Conservation (phyloP, 2,888 invertebrate genomes). For the Heterodera filipjevi region DNA sequence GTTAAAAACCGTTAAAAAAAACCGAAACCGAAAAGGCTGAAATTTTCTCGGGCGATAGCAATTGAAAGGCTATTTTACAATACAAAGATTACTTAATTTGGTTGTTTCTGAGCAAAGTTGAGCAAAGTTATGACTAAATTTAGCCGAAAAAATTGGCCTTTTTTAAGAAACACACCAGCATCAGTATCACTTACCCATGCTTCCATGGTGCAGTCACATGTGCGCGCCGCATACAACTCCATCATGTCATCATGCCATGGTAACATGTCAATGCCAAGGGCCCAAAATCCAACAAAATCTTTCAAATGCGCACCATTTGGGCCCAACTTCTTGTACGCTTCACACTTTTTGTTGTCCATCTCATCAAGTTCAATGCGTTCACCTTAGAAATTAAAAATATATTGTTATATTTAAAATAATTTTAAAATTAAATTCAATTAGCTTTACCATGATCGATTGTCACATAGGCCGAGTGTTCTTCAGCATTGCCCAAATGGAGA, state of each 20-base stretch:
- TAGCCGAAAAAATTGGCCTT: too few relatives aligned
- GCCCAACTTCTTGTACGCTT: neutral
- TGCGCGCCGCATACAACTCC: neutral
- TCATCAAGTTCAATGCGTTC: neutral
- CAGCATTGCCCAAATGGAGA: neutral
- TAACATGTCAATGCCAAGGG: neutral
- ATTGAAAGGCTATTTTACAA: too few relatives aligned
- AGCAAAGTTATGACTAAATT: too few relatives aligned
- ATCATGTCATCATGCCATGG: neutral
- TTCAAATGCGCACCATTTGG: neutral
- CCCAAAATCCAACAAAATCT: neutral
- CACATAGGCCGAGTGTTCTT: neutral
- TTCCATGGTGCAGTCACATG: neutral
- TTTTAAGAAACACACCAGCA: too few relatives aligned
- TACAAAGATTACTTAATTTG: too few relatives aligned
- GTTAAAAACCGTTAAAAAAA: too few relatives aligned
- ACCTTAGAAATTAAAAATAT: neutral
- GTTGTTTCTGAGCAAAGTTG: too few relatives aligned
- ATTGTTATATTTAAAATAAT: neutral
- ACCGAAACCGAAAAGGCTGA: too few relatives aligned
- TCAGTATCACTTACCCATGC: slow-evolving; percentile 5
- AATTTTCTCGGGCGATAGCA: too few relatives aligned
- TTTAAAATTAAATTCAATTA: neutral
- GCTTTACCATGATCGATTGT: neutral
- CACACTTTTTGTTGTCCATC: neutral